These are phyloP conservation scores for Liparis tanakae DNA, from an alignment of 2,797 vertebrate species.

Conservation along the genomic window DNA sequence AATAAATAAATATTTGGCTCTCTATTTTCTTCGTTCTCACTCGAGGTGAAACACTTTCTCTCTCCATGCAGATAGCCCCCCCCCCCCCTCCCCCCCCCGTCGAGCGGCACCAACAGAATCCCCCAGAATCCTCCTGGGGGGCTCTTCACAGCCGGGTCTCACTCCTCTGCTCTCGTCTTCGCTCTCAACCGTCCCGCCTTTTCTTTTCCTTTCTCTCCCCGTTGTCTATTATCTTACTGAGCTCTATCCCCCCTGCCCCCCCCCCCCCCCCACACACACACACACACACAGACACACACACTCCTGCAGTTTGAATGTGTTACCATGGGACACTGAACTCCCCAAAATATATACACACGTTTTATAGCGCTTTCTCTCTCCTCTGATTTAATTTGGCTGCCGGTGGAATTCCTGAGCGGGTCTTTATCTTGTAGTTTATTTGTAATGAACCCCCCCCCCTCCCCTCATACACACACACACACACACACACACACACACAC, in stretches of 20 bases:
- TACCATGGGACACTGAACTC: not conserved
- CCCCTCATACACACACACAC: too few relatives aligned
- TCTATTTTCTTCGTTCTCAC: conserved; percentile 50
- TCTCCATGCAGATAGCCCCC: conserved; percentile 50
- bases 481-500: too few relatives aligned
- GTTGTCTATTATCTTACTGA: not conserved
- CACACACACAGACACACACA: not conserved
- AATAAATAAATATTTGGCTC: conserved; percentile 80
- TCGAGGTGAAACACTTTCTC: conserved; percentile 60
- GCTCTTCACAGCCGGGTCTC: conserved; percentile 52
- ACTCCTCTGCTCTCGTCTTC: not conserved
- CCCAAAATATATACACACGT: not conserved
- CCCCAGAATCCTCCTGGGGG: conserved; percentile 70
- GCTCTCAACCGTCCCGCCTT: not conserved
- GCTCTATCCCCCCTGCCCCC: not conserved
- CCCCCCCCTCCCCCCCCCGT: not conserved
- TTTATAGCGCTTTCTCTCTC: not conserved
- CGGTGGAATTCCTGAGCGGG: not conserved
- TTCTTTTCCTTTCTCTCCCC: not conserved
- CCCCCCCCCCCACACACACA: too few relatives aligned
- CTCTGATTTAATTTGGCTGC: not conserved
- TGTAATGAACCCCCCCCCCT: not conserved
- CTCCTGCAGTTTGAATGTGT: not conserved
- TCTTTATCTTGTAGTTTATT: conserved; percentile 1
- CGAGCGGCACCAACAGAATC: conserved; percentile 74